A percentile compares a stretch with the other conserved stretches of the same genome.
Evolutionary conservation across 2,113 vertebrate genomes (phyloP).

Genomic region (Muscicapa adusta): DNA sequence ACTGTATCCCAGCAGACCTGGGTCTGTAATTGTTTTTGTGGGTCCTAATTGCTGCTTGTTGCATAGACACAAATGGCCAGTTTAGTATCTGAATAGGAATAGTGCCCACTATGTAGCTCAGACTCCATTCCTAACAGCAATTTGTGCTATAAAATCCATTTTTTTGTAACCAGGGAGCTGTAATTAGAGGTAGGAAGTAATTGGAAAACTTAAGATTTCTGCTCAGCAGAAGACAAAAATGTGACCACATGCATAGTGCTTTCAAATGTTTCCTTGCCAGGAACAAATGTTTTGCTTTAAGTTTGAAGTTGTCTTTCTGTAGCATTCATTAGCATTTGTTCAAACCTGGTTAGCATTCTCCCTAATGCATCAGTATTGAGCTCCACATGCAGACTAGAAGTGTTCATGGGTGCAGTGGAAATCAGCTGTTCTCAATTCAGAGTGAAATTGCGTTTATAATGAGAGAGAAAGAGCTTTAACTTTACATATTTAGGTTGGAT

Average conservation of each 20-base stretch:
- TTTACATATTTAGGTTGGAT: background rate
- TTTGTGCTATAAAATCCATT: background rate
- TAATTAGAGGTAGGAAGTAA: constrained; percentile 6
- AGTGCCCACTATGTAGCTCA: background rate
- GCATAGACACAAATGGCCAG: background rate
- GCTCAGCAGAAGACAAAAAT: background rate
- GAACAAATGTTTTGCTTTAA: constrained; percentile 9
- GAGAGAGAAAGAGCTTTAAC: background rate
- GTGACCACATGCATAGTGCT: background rate
- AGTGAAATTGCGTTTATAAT: background rate
- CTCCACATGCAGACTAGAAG: background rate
- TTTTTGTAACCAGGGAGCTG: background rate
- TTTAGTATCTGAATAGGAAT: background rate
- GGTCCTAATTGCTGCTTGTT: constrained; percentile 43
- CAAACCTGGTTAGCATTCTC: background rate
- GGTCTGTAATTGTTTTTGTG: constrained; percentile 10
- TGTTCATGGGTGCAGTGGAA: background rate
- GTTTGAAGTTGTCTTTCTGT: background rate
- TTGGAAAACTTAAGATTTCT: background rate
- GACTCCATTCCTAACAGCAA: background rate
- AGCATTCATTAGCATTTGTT: background rate
- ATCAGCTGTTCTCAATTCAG: background rate
- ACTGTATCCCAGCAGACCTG: background rate
- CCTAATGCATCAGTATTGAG: accelerated
- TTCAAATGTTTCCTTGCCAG: background rate